Evolutionary conservation across 2,797 vertebrate genomes (phyloP).

Genomic region (Vespertilio murinus): DNA sequence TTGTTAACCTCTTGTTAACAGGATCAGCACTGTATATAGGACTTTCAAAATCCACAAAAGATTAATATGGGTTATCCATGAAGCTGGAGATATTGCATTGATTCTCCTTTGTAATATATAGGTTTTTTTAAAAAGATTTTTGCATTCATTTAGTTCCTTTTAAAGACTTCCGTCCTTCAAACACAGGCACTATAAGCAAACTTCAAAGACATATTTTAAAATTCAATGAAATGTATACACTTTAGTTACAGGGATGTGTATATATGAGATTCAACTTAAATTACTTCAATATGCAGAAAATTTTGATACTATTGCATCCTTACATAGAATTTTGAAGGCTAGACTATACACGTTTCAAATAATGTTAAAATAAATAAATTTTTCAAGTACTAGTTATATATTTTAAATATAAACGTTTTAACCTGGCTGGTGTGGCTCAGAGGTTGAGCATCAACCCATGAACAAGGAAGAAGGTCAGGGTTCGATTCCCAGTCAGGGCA

Average conservation of each 20-base stretch:
- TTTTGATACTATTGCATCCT: background rate
- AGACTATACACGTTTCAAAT: background rate
- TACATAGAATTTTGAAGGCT: background rate
- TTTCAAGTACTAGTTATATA: background rate
- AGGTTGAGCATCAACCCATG: too few relatives aligned
- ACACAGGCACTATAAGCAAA: background rate
- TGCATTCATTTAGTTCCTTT: background rate
- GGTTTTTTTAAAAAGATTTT: constrained; percentile 1
- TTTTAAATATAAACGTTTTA: constrained; percentile 19
- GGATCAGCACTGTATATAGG: background rate
- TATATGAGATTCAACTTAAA: background rate
- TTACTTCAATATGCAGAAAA: background rate
- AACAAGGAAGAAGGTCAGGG: too few relatives aligned
- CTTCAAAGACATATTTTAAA: background rate
- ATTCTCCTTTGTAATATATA: background rate
- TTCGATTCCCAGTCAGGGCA: too few relatives aligned
- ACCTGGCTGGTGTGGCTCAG: too few relatives aligned
- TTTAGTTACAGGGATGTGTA: background rate
- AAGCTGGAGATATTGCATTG: background rate
- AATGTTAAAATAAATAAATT: constrained; percentile 16
- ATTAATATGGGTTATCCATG: constrained; percentile 21
- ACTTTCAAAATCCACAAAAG: constrained; percentile 19
- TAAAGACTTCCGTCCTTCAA: background rate
- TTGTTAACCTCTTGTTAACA: background rate
- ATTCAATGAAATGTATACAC: background rate